Evolutionary conservation across 2,797 vertebrate species (phyloP), one percentile per base, ranked within the genome.

Genomic region (Alectoris magna): DNA sequence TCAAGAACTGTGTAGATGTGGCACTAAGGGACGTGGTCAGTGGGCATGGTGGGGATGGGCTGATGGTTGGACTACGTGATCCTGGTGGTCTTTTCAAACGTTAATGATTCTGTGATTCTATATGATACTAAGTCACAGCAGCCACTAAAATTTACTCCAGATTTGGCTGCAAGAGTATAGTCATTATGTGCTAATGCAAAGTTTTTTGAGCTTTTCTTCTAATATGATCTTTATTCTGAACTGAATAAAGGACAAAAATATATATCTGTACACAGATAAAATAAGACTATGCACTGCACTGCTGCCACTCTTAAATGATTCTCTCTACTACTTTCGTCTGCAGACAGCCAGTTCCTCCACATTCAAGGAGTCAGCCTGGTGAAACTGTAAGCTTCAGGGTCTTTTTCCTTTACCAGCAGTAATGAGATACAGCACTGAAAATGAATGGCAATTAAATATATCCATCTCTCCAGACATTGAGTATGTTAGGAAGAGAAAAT

Each of bases 181-280:
- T 34, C 87, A 75, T 70, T 49, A 55, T 0, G 0, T 63, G n/a
- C 3, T 77, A 70, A 70, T 27, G 55, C 27, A 72, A 69, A 67
- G 29, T 1, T 53, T 88, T 68, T 53, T 53, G 51, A 70, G 22
- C 18, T 71, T 82, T 51, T 87, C 79, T 17, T 73, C 41, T 48
- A 73, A 67, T 58, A 29, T 80, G n/a, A 29, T 76, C 38, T 63
- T 85, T 85, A 91, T 73, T 85, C 38, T 82, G 87, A 87, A 59
- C 71, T 38, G 23, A 51, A 38, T 58, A 66, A 69, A 22, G 27
- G 48, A 49, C 71, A 88, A 78, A 17, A 55, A 29, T 10, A 15
- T 15, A 48, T 53, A 55, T 18, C 18, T 62, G 10, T 74, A 68
- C 18, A 31, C n/a, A 73, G 63, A 51, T 53, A 58, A 86, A 80